Evolutionary conservation across 2,797 vertebrate genomes (phyloP).

Genomic region (Neosalanx taihuensis): DNA sequence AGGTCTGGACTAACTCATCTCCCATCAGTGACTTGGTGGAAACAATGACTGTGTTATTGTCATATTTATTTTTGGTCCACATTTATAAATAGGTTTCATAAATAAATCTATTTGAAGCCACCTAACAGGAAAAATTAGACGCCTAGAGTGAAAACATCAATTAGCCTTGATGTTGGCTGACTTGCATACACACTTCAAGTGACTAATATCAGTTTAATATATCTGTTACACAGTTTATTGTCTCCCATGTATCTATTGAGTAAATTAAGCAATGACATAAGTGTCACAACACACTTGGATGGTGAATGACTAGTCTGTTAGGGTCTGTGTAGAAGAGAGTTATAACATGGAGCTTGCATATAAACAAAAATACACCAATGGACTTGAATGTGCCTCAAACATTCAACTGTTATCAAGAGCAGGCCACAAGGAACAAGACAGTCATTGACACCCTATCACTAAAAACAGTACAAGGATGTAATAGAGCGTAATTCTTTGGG

Average conservation of each 20-base stretch:
- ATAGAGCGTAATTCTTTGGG: not conserved
- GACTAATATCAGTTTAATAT: not conserved
- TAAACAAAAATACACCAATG: conserved; percentile 1
- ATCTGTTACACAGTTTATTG: not conserved
- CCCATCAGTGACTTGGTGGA: too few relatives aligned
- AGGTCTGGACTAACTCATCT: not conserved
- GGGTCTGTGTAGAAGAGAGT: not conserved
- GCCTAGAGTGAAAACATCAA: not conserved
- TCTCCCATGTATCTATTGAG: too few relatives aligned
- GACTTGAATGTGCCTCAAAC: conserved; percentile 1
- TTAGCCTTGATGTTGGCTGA: too few relatives aligned
- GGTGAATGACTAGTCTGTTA: not conserved
- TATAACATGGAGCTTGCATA: not conserved
- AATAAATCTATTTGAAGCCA: not conserved
- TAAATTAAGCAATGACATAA: not conserved
- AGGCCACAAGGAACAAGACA: conserved; percentile 2
- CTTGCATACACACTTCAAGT: not conserved
- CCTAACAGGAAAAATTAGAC: not conserved
- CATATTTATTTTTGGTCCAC: too few relatives aligned
- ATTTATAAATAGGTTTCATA: not conserved
- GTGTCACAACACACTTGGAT: not conserved
- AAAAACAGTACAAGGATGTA: not conserved
- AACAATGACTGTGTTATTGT: too few relatives aligned
- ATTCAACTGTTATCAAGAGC: conserved; percentile 6
- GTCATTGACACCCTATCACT: not conserved